These are phyloP conservation scores for Thunnus maccoyii DNA, from an alignment of 2,113 vertebrate species.

Conservation along the genomic window DNA sequence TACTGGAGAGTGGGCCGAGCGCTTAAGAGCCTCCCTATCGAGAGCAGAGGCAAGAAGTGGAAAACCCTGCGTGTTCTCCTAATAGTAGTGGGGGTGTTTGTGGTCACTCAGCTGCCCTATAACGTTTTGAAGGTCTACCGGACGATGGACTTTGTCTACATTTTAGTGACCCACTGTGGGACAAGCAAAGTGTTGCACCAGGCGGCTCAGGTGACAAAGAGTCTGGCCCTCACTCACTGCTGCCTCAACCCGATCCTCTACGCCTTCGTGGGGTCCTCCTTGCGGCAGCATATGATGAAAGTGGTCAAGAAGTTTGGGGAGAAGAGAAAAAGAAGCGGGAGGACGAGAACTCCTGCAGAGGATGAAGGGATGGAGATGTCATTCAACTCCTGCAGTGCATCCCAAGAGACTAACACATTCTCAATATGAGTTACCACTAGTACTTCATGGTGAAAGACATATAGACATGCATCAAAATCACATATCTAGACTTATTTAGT, in stretches of 20 bases:
- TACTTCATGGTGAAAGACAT: not conserved
- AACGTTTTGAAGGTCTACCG: constrained; percentile 90
- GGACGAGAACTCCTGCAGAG: constrained; percentile 13
- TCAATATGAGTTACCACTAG: constrained; percentile 70
- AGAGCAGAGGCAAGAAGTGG: constrained; percentile 86
- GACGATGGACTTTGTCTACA: constrained; percentile 88
- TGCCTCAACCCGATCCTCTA: constrained; percentile 96
- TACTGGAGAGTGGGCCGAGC: constrained; percentile 84
- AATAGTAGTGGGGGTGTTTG: constrained; percentile 88
- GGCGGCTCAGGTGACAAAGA: constrained; percentile 89
- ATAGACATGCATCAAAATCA: not conserved
- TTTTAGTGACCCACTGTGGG: constrained; percentile 88
- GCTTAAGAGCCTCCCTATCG: constrained; percentile 82
- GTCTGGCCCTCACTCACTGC: constrained; percentile 91
- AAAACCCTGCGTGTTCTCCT: constrained; percentile 88
- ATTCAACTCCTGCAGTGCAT: constrained; percentile 72
- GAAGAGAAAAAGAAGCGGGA: constrained; percentile 49
- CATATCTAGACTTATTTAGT: not conserved
- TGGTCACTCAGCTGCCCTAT: constrained; percentile 93
- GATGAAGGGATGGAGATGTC: constrained; percentile 73
- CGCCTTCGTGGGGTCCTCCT: constrained; percentile 89
- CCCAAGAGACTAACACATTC: constrained; percentile 80
- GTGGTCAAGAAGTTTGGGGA: constrained; percentile 84
- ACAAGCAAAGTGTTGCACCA: constrained; percentile 89
- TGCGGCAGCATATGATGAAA: constrained; percentile 88